These are phyloP conservation scores for Bombyx mandarina DNA, from an alignment of 1,140 invertebrate species.

Conservation along the genomic window DNA sequence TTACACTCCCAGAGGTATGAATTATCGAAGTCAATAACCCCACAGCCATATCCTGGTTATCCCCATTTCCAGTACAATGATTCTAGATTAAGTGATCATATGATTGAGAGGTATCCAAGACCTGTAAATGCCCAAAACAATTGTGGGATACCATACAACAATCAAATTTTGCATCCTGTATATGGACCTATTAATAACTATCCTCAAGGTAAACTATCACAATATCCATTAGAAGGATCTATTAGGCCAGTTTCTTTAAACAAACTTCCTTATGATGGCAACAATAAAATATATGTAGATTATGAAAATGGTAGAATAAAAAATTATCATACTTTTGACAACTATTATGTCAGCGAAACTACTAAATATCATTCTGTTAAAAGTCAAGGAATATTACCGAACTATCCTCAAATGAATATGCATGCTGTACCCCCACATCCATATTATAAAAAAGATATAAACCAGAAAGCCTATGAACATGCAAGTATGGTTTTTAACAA, in stretches of 20 bases:
- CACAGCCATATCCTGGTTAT: slow-evolving; percentile 48
- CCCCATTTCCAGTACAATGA: slow-evolving; percentile 56
- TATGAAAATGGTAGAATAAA: slow-evolving; percentile 43
- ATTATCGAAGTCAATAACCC: slow-evolving; percentile 38
- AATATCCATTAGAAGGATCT: slow-evolving; percentile 33
- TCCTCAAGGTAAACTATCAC: slow-evolving; percentile 45
- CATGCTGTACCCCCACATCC: slow-evolving; percentile 35
- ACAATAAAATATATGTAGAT: slow-evolving; percentile 49
- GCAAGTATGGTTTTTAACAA: slow-evolving; percentile 33
- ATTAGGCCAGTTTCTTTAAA: slow-evolving; percentile 34
- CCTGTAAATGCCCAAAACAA: slow-evolving; percentile 31
- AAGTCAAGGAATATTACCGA: slow-evolving; percentile 33
- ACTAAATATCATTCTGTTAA: slow-evolving; percentile 32
- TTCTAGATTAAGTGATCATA: slow-evolving; percentile 40
- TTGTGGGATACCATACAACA: slow-evolving; percentile 39
- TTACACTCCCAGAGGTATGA: slow-evolving; percentile 53
- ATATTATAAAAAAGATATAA: slow-evolving; percentile 51
- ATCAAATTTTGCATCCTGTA: slow-evolving; percentile 39
- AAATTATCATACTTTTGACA: slow-evolving; percentile 37
- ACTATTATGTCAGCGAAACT: slow-evolving; percentile 43
- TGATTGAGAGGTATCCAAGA: slow-evolving; percentile 50
- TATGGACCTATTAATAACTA: slow-evolving; percentile 46
- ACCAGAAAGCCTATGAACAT: slow-evolving; percentile 45
- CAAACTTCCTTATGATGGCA: slow-evolving; percentile 48
- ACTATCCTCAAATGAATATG: slow-evolving; percentile 38